A percentile compares a stretch with the other conserved stretches of the same genome.
These are phyloP conservation scores for Cyphomyrus discorhynchus DNA, from an alignment of 2,113 vertebrate species.

Conservation along the genomic window DNA sequence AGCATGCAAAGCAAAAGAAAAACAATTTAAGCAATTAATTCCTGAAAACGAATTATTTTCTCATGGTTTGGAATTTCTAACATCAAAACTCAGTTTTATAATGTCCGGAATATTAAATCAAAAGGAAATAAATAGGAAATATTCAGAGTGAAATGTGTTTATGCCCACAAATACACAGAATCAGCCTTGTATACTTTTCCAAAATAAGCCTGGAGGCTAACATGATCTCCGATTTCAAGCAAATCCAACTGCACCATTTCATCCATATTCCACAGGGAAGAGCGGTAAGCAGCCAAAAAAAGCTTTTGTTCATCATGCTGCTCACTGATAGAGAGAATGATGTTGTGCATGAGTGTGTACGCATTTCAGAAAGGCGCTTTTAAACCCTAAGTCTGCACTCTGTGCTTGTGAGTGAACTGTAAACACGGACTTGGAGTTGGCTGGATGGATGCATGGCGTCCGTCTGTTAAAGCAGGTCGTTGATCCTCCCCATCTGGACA, in stretches of 20 bases:
- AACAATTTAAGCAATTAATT: not conserved
- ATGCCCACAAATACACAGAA: not conserved
- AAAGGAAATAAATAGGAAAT: not conserved
- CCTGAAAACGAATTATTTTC: not conserved
- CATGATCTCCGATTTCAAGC: not conserved
- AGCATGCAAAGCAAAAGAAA: not conserved
- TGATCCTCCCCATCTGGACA: conserved; percentile 7
- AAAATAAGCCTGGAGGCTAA: not conserved
- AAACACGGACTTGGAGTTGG: not conserved
- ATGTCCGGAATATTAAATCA: not conserved
- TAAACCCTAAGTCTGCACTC: not conserved
- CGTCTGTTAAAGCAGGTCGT: not conserved
- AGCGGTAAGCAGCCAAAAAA: not conserved
- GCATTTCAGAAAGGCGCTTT: not conserved
- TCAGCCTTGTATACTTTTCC: not conserved
- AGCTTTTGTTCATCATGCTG: not conserved
- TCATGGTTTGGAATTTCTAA: not conserved
- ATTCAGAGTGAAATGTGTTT: not conserved
- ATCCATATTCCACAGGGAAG: not conserved
- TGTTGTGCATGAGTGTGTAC: not conserved
- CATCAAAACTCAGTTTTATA: not conserved
- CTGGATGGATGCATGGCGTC: not conserved
- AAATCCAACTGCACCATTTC: not conserved
- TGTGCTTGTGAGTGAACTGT: not conserved
- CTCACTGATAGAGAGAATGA: not conserved